A percentile compares a stretch with the other conserved stretches of the same genome.
phyloP scores from a whole-genome alignment of 2,113 vertebrate genomes.

The Takifugu bimaculatus region DNA sequence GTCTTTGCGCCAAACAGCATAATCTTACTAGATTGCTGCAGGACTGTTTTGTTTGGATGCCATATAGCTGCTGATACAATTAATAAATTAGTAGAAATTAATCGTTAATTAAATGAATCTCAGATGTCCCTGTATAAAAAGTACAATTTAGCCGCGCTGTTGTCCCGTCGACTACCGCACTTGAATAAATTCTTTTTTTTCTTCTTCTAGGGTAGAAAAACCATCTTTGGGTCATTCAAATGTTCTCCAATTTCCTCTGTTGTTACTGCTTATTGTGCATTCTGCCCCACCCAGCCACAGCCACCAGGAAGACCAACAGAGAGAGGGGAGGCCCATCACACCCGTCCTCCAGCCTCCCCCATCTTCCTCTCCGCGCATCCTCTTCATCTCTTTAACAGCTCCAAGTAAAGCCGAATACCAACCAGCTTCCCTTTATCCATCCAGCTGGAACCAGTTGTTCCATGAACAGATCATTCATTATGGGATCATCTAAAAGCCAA shows the following conservation, averaged over 20 bases:
- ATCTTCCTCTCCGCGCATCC: not conserved
- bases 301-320: constrained; percentile 19
- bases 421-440: constrained; percentile 42
- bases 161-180: not conserved
- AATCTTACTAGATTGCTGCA: no score
- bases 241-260: not conserved
- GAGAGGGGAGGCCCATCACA: constrained; percentile 8
- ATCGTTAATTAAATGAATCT: no score
- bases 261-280: constrained; percentile 15
- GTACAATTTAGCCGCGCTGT: not conserved
- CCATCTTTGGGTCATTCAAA: not conserved
- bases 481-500: not conserved
- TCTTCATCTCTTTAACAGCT: constrained; percentile 53
- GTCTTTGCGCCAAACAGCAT: no score
- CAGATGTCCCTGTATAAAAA: not conserved
- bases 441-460: constrained; percentile 31
- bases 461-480: constrained; percentile 26
- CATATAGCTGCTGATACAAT: no score
- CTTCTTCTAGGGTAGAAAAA: not conserved
- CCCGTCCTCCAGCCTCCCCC: constrained; percentile 10
- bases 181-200: not conserved
- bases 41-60: no score
- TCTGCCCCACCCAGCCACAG: constrained; percentile 44
- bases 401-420: constrained; percentile 40
- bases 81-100: no score